Evolutionary conservation across 2,888 invertebrate species (phyloP), one percentile per base, ranked within the genome.

Genomic region (Craniophora ligustri): DNA sequence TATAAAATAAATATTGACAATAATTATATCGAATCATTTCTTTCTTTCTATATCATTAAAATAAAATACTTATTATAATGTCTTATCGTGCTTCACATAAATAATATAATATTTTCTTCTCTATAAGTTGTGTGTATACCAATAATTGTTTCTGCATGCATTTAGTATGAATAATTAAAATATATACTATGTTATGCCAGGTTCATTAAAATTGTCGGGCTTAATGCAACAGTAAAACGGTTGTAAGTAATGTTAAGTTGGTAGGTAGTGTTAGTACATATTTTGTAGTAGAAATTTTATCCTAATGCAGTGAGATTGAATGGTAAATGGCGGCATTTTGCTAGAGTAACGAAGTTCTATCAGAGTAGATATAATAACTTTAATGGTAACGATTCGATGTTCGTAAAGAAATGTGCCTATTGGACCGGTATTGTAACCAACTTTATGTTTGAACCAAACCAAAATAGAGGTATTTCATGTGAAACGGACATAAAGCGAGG

Each of bases 291-390:
- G 48, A 55, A 57, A 13, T 31, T 48, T 67, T 71, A 74, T 78
- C 73, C 76, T 75, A 74, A 57, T 67, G 75, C 79, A 84, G 84
- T 86, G 84, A 87, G 81, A 84, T 77, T 77, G 67, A 74, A 74
- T 77, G 79, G 80, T 74, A 71, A 79, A 79, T 78, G 72, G 67
- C 80, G 83, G 87, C 87, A 87, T 88, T 87, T 88, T 74, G 69
- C 71, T 83, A 84, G 76, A 61, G 28, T 84, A 80, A 80, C 53
- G 56, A 79, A 78, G 64, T 81, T 77, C 76, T 83, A 79, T 72
- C 75, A 71, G 65, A 48, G 39, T 62, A 66, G 50, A 46, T 69
- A 59, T 47, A n/a, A n/a, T 60, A 51, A 30, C 46, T 54, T 45
- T 47, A 34, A 57, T 48, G 38, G n/a, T 36, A 35, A 39, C 31